Evolutionary conservation across 2,113 vertebrate species (phyloP).

Genomic region (Lucifuga dentata): DNA sequence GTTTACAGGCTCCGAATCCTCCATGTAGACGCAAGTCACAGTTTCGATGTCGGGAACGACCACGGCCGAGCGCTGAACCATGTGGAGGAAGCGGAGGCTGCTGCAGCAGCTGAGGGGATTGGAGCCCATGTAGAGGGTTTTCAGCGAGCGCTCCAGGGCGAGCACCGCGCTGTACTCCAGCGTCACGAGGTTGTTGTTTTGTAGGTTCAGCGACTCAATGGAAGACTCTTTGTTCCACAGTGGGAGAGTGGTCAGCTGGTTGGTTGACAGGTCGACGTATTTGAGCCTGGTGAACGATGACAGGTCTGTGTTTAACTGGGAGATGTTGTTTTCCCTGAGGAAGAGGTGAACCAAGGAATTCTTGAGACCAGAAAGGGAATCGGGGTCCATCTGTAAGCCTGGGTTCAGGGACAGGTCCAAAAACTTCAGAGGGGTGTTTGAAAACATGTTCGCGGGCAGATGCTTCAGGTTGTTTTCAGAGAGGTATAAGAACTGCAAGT

Average conservation of each 20-base stretch:
- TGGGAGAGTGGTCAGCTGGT: constrained; percentile 86
- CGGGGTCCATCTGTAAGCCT: constrained; percentile 81
- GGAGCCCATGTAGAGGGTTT: constrained; percentile 88
- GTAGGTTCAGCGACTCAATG: constrained; percentile 90
- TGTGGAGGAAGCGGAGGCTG: constrained; percentile 85
- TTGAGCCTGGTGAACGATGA: constrained; percentile 86
- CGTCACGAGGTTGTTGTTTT: constrained; percentile 90
- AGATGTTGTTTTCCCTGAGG: constrained; percentile 86
- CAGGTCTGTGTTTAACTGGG: constrained; percentile 83
- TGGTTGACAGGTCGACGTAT: constrained; percentile 89
- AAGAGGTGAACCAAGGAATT: constrained; percentile 86
- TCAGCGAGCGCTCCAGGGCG: constrained; percentile 86
- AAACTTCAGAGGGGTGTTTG: constrained; percentile 81
- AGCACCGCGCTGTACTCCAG: constrained; percentile 85
- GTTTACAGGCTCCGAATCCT: constrained; percentile 81
- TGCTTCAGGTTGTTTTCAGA: constrained; percentile 83
- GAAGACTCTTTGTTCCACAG: constrained; percentile 83
- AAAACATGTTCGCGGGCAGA: constrained; percentile 83
- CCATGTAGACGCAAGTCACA: constrained; percentile 82
- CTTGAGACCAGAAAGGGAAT: constrained; percentile 88
- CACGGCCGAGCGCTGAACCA: constrained; percentile 86
- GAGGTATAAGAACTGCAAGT: constrained; percentile 85
- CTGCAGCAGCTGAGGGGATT: constrained; percentile 94
- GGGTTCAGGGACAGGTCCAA: constrained; percentile 91
- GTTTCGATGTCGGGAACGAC: constrained; percentile 83